phyloP scores from a whole-genome alignment of 2,888 invertebrate species.

The Tenthredo notha region DNA sequence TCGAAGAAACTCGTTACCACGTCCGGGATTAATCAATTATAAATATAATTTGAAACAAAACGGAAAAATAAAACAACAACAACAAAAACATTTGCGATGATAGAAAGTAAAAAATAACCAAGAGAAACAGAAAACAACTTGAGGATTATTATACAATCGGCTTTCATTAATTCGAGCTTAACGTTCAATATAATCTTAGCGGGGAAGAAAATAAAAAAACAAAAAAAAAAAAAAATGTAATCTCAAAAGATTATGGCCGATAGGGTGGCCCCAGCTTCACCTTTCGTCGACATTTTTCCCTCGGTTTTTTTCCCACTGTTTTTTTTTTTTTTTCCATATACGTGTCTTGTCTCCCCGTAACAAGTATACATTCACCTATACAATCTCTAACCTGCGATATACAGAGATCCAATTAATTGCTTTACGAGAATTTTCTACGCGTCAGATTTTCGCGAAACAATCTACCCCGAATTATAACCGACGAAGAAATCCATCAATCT shows the following conservation, averaged over 20 bases:
- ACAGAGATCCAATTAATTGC: background rate
- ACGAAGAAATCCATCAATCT: background rate
- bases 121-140: background rate
- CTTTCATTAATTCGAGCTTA: slow-evolving; percentile 24
- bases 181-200: background rate
- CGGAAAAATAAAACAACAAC: background rate
- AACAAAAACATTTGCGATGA: too few species aligned
- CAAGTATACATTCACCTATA: background rate
- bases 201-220: too few species aligned
- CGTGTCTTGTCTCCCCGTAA: background rate
- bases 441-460: background rate
- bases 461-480: background rate
- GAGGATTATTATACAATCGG: slow-evolving; percentile 38
- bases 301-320: background rate
- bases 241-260: slow-evolving; percentile 5
- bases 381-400: background rate
- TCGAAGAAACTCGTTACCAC: slow-evolving; percentile 36
- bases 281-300: background rate
- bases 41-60: too few species aligned
- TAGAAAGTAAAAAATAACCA: background rate
- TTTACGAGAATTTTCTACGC: background rate
- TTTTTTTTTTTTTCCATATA: background rate
- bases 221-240: background rate
- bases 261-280: background rate
- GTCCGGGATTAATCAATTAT: slow-evolving; percentile 8